phyloP scores from a whole-genome alignment of 1,140 invertebrate genomes.

The Aphelinus certus region DNA sequence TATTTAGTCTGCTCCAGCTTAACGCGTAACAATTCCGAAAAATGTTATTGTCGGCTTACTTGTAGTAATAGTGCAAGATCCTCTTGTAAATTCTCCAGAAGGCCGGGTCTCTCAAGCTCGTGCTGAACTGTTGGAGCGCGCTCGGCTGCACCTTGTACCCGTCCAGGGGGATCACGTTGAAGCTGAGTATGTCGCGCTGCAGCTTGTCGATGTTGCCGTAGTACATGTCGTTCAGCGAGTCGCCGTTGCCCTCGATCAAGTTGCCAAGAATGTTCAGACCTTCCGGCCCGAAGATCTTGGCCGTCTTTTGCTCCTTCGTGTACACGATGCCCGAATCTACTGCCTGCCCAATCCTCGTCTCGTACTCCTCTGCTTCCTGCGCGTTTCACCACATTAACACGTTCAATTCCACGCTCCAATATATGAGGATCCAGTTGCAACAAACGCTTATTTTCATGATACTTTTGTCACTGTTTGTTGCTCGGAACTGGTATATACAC shows the following conservation, averaged over 20 bases:
- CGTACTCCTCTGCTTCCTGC: conserved; percentile 54
- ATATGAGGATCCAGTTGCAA: too few relatives aligned
- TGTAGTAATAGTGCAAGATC: conserved; percentile 61
- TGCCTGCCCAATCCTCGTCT: conserved; percentile 64
- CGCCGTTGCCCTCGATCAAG: conserved; percentile 73
- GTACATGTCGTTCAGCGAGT: conserved; percentile 71
- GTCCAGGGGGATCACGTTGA: conserved; percentile 49
- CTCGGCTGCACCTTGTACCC: conserved; percentile 56
- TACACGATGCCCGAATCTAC: conserved; percentile 72
- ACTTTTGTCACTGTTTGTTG: too few relatives aligned
- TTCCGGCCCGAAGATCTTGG: conserved; percentile 54
- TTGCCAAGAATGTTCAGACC: conserved; percentile 73
- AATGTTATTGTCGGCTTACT: conserved; percentile 41
- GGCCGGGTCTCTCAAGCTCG: conserved; percentile 65
- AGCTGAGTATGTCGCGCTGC: conserved; percentile 56
- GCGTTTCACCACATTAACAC: not conserved
- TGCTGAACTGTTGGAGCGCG: conserved; percentile 54
- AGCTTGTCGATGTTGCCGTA: conserved; percentile 66
- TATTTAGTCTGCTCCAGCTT: too few relatives aligned
- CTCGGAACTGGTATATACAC: too few relatives aligned
- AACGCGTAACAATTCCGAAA: too few relatives aligned
- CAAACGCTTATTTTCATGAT: too few relatives aligned
- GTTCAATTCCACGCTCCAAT: too few relatives aligned
- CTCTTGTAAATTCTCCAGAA: conserved; percentile 65
- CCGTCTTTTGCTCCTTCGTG: conserved; percentile 55